Percentiles rank a stretch among this genome's conserved stretches.
Evolutionary conservation across 2,113 vertebrate genomes (phyloP).

Genomic region (Aix galericulata): DNA sequence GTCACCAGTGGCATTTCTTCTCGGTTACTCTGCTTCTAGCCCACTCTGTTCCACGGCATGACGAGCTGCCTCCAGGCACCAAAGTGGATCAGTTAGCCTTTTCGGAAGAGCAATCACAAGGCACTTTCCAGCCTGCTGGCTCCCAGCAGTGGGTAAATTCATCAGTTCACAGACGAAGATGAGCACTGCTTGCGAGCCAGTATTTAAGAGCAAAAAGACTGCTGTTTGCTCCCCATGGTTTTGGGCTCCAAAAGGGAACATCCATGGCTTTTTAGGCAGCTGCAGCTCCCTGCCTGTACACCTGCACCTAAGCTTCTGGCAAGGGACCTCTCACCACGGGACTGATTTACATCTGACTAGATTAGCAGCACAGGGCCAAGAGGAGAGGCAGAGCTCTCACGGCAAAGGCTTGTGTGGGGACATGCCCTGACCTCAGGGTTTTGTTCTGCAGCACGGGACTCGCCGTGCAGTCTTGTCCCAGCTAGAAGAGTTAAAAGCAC

Average conservation of each 20-base stretch:
- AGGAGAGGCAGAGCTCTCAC: not conserved
- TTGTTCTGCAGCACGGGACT: not conserved
- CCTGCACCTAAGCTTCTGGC: conserved; percentile 41
- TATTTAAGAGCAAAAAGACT: not conserved
- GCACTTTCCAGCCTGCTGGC: not conserved
- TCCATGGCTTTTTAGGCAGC: not conserved
- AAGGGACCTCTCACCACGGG: not conserved
- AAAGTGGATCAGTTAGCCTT: not conserved
- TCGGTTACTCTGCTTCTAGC: not conserved
- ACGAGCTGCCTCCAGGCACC: not conserved
- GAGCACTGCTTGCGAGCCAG: not conserved
- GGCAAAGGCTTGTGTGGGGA: not conserved
- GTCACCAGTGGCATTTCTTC: not conserved
- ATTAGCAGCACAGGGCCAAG: not conserved
- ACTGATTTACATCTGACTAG: not conserved
- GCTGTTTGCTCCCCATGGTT: not conserved
- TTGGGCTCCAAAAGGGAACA: not conserved
- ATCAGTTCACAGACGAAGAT: not conserved
- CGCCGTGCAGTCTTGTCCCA: not conserved
- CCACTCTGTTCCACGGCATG: not conserved
- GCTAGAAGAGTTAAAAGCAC: not conserved
- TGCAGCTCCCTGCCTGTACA: conserved; percentile 35
- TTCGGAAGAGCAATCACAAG: not conserved
- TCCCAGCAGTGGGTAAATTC: conserved; percentile 40
- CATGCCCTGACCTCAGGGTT: not conserved